Percentiles rank a stretch among this genome's conserved stretches.
Conservation (phyloP, 2,113 vertebrate genomes). For the Myotis lucifugus region DNA sequence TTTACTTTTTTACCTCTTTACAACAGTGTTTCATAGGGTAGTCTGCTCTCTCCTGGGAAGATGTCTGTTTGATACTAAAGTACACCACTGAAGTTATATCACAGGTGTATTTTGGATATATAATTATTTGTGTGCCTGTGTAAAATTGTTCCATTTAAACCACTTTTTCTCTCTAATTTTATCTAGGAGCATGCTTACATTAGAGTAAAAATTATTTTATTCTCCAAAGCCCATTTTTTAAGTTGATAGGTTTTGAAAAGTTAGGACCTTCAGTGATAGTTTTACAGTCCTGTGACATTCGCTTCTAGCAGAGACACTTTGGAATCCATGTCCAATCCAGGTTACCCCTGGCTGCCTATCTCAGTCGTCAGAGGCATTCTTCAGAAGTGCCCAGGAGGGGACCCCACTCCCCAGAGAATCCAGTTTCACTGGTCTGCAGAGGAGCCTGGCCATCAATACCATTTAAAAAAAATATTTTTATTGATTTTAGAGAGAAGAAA, state of each 20-base stretch:
- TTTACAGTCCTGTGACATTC: neutral
- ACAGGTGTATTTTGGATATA: neutral
- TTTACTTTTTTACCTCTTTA: neutral
- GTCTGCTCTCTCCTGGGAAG: neutral
- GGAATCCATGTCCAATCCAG: too few species aligned
- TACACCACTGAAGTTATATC: neutral
- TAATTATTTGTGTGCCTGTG: neutral
- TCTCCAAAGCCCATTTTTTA: slow-evolving; percentile 16
- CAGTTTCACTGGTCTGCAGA: neutral
- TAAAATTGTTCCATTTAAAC: neutral
- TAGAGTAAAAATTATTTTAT: neutral
- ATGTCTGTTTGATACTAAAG: neutral
- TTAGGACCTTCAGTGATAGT: neutral
- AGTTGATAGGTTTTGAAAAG: neutral
- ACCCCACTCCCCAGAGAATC: neutral
- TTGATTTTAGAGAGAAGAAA: too few species aligned
- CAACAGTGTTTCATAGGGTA: neutral
- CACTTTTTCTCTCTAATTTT: neutral
- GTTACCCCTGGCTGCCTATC: too few species aligned
- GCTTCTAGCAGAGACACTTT: too few species aligned
- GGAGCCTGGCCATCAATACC: neutral
- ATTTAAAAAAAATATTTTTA: neutral
- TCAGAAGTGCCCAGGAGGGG: neutral
- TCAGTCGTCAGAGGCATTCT: neutral
- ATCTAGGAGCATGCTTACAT: neutral